These are phyloP conservation scores for Tigriopus californicus DNA, from an alignment of 2,888 invertebrate species.

Conservation along the genomic window DNA sequence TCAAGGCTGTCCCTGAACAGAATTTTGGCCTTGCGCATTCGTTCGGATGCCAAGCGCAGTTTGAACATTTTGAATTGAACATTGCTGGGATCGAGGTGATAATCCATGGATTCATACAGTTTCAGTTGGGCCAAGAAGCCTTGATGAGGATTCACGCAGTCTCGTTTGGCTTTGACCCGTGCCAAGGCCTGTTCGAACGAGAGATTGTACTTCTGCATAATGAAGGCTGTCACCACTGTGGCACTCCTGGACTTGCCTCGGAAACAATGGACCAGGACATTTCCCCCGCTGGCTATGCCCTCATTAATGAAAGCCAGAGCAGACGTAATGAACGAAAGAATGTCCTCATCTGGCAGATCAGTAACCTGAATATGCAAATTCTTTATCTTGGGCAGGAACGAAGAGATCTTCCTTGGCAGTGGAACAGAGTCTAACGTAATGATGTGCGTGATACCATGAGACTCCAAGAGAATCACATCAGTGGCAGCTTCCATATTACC, in stretches of 20 bases:
- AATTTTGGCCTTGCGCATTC: slow-evolving; percentile 5
- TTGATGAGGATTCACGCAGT: background rate
- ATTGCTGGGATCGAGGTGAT: background rate
- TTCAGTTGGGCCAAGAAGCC: slow-evolving; percentile 5
- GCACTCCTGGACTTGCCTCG: background rate
- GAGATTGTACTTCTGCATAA: background rate
- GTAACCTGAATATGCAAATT: slow-evolving; percentile 3
- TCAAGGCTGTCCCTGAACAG: background rate
- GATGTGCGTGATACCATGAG: slow-evolving; percentile 3
- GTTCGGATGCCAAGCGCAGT: background rate
- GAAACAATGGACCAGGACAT: slow-evolving; percentile 6
- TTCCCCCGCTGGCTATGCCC: background rate
- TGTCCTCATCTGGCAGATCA: slow-evolving; percentile 9
- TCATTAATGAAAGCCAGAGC: background rate
- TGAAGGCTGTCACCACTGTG: background rate
- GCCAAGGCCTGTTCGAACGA: background rate
- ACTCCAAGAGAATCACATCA: slow-evolving; percentile 3
- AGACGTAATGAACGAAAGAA: background rate
- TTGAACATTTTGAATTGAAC: slow-evolving; percentile 9
- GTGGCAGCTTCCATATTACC: slow-evolving; percentile 6
- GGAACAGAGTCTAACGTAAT: slow-evolving; percentile 1
- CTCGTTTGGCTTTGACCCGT: background rate
- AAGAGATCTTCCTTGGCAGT: background rate
- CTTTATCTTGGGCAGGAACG: background rate
- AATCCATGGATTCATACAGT: slow-evolving; percentile 10